phyloP scores from a whole-genome alignment of 2,797 vertebrate species.

The Platyrinchus mystaceus region DNA sequence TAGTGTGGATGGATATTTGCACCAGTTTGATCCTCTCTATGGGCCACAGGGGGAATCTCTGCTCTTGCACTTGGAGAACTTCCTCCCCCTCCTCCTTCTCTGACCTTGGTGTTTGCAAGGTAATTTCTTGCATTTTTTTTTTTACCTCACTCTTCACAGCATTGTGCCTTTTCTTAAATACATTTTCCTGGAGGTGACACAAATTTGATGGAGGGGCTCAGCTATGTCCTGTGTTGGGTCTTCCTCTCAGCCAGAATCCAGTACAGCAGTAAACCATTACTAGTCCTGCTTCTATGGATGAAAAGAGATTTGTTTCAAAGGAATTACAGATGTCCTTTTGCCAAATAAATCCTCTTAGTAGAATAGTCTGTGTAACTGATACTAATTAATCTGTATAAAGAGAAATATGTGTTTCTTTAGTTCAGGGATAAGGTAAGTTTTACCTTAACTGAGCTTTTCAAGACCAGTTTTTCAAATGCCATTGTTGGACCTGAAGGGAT shows the following conservation, averaged over 20 bases:
- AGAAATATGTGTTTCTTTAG: not conserved
- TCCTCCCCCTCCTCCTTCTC: not conserved
- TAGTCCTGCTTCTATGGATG: not conserved
- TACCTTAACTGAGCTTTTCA: not conserved
- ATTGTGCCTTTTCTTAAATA: not conserved
- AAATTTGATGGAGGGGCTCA: not conserved
- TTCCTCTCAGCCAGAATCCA: not conserved
- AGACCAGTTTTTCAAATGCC: not conserved
- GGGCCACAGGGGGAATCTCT: not conserved
- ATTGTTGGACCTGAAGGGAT: not conserved
- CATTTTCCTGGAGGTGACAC: not conserved
- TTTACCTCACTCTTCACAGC: not conserved
- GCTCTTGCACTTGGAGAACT: not conserved
- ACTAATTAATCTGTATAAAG: not conserved
- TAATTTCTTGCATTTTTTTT: not conserved
- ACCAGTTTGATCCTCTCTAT: rapidly evolving
- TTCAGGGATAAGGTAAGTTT: not conserved
- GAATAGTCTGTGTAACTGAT: not conserved
- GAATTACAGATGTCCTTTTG: not conserved
- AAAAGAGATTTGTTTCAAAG: not conserved
- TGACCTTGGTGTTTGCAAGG: not conserved
- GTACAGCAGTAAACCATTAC: not conserved
- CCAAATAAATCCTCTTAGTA: not conserved
- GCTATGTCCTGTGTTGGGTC: not conserved
- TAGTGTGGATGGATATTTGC: not conserved